Base-by-base conservation (phyloP, 2,888 invertebrate species). In the Philereme transversata region DNA sequence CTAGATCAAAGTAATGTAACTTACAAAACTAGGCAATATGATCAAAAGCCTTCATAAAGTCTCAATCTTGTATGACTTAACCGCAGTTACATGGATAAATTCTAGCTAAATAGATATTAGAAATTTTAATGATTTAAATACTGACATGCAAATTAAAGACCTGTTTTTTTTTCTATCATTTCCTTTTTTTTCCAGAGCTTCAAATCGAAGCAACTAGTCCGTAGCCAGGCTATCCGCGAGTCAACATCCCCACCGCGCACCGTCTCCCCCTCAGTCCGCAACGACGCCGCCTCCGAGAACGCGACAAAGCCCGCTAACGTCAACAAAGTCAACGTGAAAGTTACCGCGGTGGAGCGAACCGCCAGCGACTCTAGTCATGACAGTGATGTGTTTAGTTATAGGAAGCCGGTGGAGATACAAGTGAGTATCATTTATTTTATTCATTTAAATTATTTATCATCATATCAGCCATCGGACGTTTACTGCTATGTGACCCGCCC, bases 141-240 rank as follows among this genome's bases (percentile, higher is more conserved):
- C 22, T 22, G 22, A 22, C 22, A 22, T 22, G 22, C 1, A 22
- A 22, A 22, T 22, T 22, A 22, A 22, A 22, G 22, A 22, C 22
- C 22, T 22, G 22, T 1, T 22, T 22, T 22, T n/a, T 22, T 22
- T 22, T 22, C 22, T 22, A 22, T 22, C 22, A n/a, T 22, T 22
- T 22, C 1, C 3, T 22, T 22, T 22, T 22, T 22, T 72, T 57
- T 78, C 0, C 87, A 91, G 90, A 90, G 90, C 66, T 94, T 96
- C 84, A 97, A 97, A 93, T 94, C 96, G 67, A 97, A 97, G 90
- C 94, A 97, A 82, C 93, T 98, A 74, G 97, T 97, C 62, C 94
- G 98, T 77, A 97, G 97, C 79, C 97, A 97, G 92, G 98, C 98
- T 67, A 96, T 98, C 93, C 95, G 97, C 79, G 98, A 98, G 85